Evolutionary conservation across 2,888 invertebrate genomes (phyloP).

Genomic region (Acheta domesticus): DNA sequence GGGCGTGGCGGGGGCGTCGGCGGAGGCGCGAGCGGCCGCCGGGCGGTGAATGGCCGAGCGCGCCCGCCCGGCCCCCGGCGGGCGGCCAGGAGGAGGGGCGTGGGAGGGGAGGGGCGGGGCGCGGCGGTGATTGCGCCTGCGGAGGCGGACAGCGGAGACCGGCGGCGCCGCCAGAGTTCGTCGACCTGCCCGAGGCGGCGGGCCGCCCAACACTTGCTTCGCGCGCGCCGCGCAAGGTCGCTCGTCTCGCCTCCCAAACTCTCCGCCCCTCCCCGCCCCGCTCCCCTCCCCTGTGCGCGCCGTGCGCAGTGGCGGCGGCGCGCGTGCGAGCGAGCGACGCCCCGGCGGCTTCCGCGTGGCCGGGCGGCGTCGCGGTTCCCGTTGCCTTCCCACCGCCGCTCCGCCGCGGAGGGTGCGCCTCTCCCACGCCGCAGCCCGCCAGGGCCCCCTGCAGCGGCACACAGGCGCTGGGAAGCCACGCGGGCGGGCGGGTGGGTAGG

Average conservation of each 20-base stretch:
- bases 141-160: not conserved
- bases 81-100: no score
- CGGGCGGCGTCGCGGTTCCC: not conserved
- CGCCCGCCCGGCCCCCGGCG: no score
- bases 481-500: no score
- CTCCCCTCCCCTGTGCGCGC: not conserved
- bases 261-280: not conserved
- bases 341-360: not conserved
- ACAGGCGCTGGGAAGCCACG: no score
- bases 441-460: no score
- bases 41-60: no score
- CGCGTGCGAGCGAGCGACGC: not conserved
- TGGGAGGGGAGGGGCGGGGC: not conserved
- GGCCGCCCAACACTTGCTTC: not conserved
- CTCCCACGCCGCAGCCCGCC: no score
- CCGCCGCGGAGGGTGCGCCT: no score
- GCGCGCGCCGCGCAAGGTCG: conserved; percentile 8
- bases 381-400: not conserved
- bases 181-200: not conserved
- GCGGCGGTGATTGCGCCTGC: not conserved
- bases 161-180: not conserved
- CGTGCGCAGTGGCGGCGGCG: not conserved
- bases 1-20: no score
- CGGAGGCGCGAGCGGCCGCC: no score
- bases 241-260: not conserved